Percentiles rank a stretch among this genome's conserved stretches.
phyloP scores from a whole-genome alignment of 2,113 vertebrate species.

The Panthera leo region DNA sequence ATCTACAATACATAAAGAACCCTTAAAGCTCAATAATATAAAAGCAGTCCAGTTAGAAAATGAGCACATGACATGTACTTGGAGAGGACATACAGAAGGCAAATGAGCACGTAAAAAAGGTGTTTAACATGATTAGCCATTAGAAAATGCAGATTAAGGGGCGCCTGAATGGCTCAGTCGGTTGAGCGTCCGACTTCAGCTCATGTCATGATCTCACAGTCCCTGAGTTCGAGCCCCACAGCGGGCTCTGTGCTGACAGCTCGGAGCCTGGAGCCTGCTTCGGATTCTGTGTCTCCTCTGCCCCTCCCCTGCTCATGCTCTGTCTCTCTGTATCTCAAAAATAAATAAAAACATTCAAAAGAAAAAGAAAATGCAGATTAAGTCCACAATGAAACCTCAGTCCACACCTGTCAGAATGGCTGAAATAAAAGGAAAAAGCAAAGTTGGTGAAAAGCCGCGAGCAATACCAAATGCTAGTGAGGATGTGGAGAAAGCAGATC shows the following conservation, averaged over 20 bases:
- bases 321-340: no score
- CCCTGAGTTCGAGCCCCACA: no score
- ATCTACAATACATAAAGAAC: background rate
- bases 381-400: background rate
- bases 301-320: no score
- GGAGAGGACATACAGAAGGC: background rate
- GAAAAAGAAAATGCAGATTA: background rate
- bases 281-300: no score
- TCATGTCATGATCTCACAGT: no score
- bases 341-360: no score
- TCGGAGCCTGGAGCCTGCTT: no score
- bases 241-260: no score
- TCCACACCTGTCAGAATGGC: background rate
- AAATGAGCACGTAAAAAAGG: background rate
- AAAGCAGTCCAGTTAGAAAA: background rate
- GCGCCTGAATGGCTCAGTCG: no score
- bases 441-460: background rate
- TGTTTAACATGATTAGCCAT: background rate
- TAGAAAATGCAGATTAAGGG: background rate
- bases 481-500: background rate
- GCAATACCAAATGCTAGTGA: background rate
- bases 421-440: background rate
- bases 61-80: background rate
- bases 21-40: background rate
- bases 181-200: no score